Base-by-base conservation (phyloP, 1,140 invertebrate genomes). In the Neodiprion fabricii region DNA sequence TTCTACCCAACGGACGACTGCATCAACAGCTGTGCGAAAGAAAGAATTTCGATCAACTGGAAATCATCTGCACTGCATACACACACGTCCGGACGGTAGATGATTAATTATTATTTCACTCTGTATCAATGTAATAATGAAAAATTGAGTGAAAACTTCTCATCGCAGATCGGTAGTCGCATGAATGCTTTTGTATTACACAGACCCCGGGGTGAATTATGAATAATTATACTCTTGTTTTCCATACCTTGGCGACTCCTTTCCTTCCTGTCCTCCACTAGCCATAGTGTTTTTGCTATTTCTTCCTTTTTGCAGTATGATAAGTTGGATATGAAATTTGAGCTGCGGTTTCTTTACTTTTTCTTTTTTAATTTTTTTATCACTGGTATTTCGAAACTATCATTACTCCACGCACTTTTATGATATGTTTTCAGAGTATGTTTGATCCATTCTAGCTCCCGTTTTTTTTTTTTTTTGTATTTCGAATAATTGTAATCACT, bases 161-260 rank as follows among this genome's bases (percentile, higher is more conserved):
- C 2, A 40, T 40, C 28, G 5, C 28, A 40, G 28, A 40, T 40
- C 28, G 2, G 28, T 1, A 40, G 5, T 40, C 28, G 28, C 28
- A 5, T 40, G 5, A 0, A 40, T 40, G 28, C 5, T 40, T 40
- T 40, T 40, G 1, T 2, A 40, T 40, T 40, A 40, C 5, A 40
- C 28, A 40, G 1, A 40, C 28, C 28, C 28, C 5, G 28, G 5
- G 28, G 28, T 40, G 28, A 40, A 40, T 40, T 40, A 40, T 40
- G 28, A 40, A 40, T 40, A 14, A 61, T 7, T 61, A 17, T 14
- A 61, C 5, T 61, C n/a, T 61, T 7, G 53, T 9, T 61, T 12
- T 14, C 50, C 14, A 21, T 86, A 88, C 86, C 86, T 88, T 71
- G 86, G 85, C 70, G 86, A 87, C 76, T 88, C 85, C 75, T 86